Evolutionary conservation across 2,888 invertebrate genomes (phyloP).

Genomic region (Papilio elwesi): DNA sequence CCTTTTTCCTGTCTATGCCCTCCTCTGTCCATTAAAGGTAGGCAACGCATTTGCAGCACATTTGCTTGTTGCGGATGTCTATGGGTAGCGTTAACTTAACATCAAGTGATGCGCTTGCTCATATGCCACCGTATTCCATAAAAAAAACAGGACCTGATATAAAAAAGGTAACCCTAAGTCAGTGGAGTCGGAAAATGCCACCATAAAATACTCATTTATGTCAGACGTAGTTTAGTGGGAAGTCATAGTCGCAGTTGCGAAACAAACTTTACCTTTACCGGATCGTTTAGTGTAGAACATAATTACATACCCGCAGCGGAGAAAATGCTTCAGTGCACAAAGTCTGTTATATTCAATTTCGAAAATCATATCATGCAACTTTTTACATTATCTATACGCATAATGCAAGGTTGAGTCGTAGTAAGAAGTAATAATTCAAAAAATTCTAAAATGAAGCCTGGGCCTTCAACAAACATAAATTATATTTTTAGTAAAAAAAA

Average conservation of each 20-base stretch:
- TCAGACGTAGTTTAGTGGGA: constrained; percentile 56
- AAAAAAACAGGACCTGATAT: neutral
- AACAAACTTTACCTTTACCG: constrained; percentile 61
- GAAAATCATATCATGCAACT: constrained; percentile 47
- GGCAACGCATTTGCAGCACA: too few relatives aligned
- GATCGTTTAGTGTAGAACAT: constrained; percentile 42
- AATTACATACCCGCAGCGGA: constrained; percentile 40
- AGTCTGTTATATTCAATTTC: constrained; percentile 46
- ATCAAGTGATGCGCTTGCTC: too few relatives aligned
- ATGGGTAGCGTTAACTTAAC: too few relatives aligned
- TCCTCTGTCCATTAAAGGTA: too few relatives aligned
- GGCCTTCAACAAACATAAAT: too few relatives aligned
- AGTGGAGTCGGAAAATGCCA: constrained; percentile 11
- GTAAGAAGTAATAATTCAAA: too few relatives aligned
- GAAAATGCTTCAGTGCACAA: constrained; percentile 21
- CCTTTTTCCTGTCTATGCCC: too few relatives aligned
- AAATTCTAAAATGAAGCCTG: too few relatives aligned
- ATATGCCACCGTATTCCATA: too few relatives aligned
- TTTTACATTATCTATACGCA: constrained; percentile 19
- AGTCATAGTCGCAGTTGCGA: constrained; percentile 54
- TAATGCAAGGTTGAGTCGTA: neutral
- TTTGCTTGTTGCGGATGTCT: too few relatives aligned
- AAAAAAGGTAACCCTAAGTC: constrained; percentile 10
- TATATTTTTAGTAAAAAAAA: neutral
- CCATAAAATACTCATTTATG: constrained; percentile 52